These are phyloP conservation scores for Neoascia interrupta DNA, from an alignment of 2,888 invertebrate genomes.

Conservation along the genomic window DNA sequence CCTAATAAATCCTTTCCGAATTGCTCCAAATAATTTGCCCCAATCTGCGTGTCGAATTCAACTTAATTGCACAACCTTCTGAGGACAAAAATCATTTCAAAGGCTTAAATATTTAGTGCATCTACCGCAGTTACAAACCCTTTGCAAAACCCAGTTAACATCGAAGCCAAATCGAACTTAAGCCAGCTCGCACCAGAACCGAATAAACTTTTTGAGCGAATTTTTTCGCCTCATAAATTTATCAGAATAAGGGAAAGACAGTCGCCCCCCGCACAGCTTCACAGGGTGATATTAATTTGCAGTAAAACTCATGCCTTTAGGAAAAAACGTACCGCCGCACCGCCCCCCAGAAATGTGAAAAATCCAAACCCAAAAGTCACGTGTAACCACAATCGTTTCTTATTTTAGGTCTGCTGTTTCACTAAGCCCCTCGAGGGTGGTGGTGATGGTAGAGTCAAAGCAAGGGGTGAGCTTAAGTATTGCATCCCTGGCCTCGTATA, in stretches of 20 bases:
- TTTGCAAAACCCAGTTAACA: background rate
- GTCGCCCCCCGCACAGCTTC: constrained; percentile 23
- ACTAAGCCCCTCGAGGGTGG: constrained; percentile 32
- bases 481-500: too few relatives aligned
- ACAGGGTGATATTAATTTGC: constrained; percentile 58
- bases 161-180: constrained; percentile 19
- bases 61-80: constrained; percentile 36
- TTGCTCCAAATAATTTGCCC: background rate
- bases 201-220: constrained; percentile 46
- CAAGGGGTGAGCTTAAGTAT: constrained; percentile 61
- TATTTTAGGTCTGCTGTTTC: constrained; percentile 45
- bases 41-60: constrained; percentile 50
- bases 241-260: constrained; percentile 4
- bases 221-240: constrained; percentile 66
- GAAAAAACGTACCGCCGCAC: constrained; percentile 7
- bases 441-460: background rate
- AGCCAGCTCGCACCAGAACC: constrained; percentile 19
- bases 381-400: constrained; percentile 66
- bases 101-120: constrained; percentile 30
- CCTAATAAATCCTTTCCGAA: background rate
- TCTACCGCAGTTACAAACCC: background rate
- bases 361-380: constrained; percentile 40
- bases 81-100: constrained; percentile 15
- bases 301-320: constrained; percentile 48
- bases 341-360: too few relatives aligned